A percentile compares a stretch with the other conserved stretches of the same genome.
Evolutionary conservation across 2,797 vertebrate species (phyloP).

Genomic region (Spinus pinus): DNA sequence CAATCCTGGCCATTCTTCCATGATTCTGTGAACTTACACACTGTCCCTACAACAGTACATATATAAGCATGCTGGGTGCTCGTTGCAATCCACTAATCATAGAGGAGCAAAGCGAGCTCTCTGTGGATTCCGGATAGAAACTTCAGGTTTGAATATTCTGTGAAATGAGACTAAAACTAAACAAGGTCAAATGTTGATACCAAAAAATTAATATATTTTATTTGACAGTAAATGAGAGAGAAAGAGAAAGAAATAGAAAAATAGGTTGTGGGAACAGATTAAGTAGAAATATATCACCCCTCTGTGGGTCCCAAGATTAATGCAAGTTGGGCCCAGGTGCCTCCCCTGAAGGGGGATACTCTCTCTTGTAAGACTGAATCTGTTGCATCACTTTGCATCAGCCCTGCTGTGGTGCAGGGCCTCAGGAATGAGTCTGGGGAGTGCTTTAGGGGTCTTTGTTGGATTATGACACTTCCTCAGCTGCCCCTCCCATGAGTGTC

Average conservation of each 20-base stretch:
- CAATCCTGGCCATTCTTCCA: background rate
- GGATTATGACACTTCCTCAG: background rate
- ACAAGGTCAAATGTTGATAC: background rate
- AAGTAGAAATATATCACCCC: background rate
- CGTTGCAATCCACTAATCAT: background rate
- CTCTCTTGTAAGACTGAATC: background rate
- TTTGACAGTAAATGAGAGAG: background rate
- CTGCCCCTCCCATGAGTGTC: rapidly evolving
- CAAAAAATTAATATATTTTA: background rate
- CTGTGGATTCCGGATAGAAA: background rate
- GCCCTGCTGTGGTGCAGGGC: background rate
- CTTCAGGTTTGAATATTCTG: background rate
- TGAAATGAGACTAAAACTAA: background rate
- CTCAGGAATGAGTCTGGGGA: background rate
- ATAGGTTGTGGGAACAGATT: background rate
- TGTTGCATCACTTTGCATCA: background rate
- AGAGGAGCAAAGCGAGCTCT: background rate
- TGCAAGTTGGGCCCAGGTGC: background rate
- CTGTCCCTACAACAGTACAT: background rate
- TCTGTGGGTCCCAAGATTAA: background rate
- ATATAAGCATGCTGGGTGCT: background rate
- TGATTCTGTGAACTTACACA: background rate
- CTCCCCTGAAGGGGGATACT: background rate
- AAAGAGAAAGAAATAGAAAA: background rate
- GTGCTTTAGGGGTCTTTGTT: background rate